These are phyloP conservation scores for Dicrostonyx torquatus DNA, from an alignment of 2,797 vertebrate genomes.

Conservation along the genomic window DNA sequence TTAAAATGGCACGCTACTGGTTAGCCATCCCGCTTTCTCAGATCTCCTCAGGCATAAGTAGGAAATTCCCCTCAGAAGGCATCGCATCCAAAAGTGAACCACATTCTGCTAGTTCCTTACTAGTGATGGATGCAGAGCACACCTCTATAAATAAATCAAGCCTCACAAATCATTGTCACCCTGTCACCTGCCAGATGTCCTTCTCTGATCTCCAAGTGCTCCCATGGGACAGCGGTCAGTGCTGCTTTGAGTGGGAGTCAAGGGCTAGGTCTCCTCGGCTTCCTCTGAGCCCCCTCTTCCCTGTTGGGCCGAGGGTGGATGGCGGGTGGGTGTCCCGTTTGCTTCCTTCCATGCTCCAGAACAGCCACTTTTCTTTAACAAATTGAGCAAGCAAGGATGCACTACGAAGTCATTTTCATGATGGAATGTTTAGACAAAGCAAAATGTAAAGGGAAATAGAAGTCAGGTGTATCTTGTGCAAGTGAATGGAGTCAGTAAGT, in stretches of 20 bases:
- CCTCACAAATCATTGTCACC: background rate
- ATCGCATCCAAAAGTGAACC: background rate
- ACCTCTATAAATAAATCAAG: constrained; percentile 29
- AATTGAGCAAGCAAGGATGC: background rate
- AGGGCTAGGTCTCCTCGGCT: background rate
- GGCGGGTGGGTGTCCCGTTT: background rate
- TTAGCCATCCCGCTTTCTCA: background rate
- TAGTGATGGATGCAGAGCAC: background rate
- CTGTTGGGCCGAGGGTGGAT: too few species aligned
- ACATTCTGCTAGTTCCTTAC: background rate
- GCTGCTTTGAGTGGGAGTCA: background rate
- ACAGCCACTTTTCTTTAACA: background rate
- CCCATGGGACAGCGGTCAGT: background rate
- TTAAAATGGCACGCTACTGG: background rate
- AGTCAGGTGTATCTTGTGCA: background rate
- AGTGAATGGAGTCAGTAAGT: background rate
- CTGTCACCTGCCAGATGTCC: background rate
- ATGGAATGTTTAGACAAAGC: background rate
- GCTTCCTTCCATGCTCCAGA: background rate
- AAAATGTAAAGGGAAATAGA: background rate
- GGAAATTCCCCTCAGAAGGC: background rate
- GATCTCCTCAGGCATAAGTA: background rate
- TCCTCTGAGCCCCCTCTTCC: background rate
- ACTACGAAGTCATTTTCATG: background rate
- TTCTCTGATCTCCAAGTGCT: background rate